Evolutionary conservation across 2,797 vertebrate genomes (phyloP), one percentile per base, ranked within the genome.

Genomic region (Chanos chanos): DNA sequence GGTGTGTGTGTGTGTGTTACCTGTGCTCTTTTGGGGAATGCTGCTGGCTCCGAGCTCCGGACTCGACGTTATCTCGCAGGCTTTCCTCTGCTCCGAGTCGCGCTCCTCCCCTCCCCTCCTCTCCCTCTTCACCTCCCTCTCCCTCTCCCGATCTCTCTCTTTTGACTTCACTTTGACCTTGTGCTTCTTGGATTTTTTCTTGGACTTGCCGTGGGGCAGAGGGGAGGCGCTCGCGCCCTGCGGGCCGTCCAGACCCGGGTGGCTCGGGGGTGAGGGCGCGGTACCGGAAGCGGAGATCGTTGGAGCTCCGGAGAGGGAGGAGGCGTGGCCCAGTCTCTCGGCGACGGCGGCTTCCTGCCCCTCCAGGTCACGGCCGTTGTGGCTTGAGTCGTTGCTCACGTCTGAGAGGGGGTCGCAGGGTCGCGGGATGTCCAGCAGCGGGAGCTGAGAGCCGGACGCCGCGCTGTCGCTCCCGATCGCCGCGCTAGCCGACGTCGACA

Each of bases 121-220:
- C 66, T 80, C 77, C 73, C 84, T 86, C 70, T 90, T 76, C 34
- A 13, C n/a, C 8, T 37, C 54, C 21, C 36, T 31, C 2, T 79
- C 81, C 64, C 44, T 77, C 24, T 55, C 78, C 50, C 66, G 56
- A 66, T 85, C 85, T 76, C 82, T 87, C 64, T 90, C 92, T 83
- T 91, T 93, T 43, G 77, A 77, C 77, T 91, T 90, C 52, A 92
- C 92, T 57, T 92, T 95, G 70, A 94, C 94, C 86, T 92, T 95
- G 89, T 97, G 94, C 81, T 96, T 99, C 90, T 97, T 97, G 12
- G 92, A 92, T 72, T 95, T 97, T 80, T 94, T 98, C 87, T 86
- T 95, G 66, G 87, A 84, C 78, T 96, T 97, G 31, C 77, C 83
- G 9, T 87, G 91, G 0, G 77, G 58, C 1, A 86, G 74, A 37